phyloP scores from a whole-genome alignment of 2,797 vertebrate species.

The Furcifer pardalis region DNA sequence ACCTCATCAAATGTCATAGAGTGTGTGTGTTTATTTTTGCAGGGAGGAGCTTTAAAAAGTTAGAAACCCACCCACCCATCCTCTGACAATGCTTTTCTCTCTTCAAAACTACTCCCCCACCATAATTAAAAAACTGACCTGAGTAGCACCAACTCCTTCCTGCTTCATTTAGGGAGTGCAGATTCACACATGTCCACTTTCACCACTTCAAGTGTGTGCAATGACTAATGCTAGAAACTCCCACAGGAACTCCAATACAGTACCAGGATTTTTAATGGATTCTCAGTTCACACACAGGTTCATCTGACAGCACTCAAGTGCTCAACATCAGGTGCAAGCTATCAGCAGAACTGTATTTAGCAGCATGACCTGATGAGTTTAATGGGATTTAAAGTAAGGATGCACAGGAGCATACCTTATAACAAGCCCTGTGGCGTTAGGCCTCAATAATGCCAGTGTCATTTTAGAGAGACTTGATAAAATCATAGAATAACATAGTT shows the following conservation, averaged over 20 bases:
- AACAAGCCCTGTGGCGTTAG: not conserved
- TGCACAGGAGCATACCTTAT: not conserved
- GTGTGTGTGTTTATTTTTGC: too few species aligned
- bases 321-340: not conserved
- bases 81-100: conserved; percentile 31
- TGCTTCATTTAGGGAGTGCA: not conserved
- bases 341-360: not conserved
- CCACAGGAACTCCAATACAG: too few species aligned
- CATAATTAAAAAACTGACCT: conserved; percentile 60
- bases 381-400: not conserved
- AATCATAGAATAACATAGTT: too few species aligned
- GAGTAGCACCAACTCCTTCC: conserved; percentile 44
- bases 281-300: not conserved
- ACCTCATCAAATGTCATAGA: conserved; percentile 43
- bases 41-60: conserved; percentile 18
- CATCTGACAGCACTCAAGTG: not conserved
- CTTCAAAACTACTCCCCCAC: conserved; percentile 11
- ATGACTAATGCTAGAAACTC: too few species aligned
- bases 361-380: not conserved
- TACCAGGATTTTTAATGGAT: not conserved
- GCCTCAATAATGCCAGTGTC: not conserved
- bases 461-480: not conserved
- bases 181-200: not conserved
- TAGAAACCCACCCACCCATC: not conserved
- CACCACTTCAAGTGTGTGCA: not conserved